Evolutionary conservation across 2,797 vertebrate genomes (phyloP).

Genomic region (Dendrocincla tyrannina): DNA sequence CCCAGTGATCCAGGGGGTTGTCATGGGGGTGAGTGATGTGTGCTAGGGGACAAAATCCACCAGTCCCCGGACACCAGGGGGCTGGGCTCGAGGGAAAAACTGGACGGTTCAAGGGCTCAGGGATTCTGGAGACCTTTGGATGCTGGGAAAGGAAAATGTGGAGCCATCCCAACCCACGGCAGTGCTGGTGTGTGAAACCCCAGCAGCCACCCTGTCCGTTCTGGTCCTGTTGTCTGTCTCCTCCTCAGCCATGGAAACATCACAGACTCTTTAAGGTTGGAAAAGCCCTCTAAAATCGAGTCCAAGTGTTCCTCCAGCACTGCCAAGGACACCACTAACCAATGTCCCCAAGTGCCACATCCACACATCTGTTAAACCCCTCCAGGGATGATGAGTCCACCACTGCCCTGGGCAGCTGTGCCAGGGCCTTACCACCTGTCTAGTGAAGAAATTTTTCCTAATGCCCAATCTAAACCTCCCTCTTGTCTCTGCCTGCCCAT

Average conservation of each 20-base stretch:
- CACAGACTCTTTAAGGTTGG: accelerated
- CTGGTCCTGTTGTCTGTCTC: background rate
- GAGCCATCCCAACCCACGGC: accelerated
- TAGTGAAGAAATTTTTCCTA: background rate
- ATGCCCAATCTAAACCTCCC: background rate
- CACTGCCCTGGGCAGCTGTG: background rate
- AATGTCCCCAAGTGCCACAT: background rate
- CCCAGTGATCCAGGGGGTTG: accelerated
- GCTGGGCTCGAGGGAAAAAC: background rate
- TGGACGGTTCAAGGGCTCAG: background rate
- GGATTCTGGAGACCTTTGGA: background rate
- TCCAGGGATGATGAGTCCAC: background rate
- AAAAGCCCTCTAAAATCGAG: background rate
- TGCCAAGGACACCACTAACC: background rate
- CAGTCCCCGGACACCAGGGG: background rate
- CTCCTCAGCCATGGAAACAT: accelerated
- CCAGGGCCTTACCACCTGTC: background rate
- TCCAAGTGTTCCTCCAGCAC: background rate
- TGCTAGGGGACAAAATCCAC: background rate
- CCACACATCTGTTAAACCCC: background rate
- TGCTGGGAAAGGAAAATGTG: background rate
- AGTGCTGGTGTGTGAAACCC: background rate
- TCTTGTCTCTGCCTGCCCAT: background rate
- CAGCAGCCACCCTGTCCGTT: accelerated
- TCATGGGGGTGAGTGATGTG: background rate